Percentiles rank a stretch among this genome's conserved stretches.
Evolutionary conservation across 2,113 vertebrate species (phyloP).

Genomic region (Merops nubicus): DNA sequence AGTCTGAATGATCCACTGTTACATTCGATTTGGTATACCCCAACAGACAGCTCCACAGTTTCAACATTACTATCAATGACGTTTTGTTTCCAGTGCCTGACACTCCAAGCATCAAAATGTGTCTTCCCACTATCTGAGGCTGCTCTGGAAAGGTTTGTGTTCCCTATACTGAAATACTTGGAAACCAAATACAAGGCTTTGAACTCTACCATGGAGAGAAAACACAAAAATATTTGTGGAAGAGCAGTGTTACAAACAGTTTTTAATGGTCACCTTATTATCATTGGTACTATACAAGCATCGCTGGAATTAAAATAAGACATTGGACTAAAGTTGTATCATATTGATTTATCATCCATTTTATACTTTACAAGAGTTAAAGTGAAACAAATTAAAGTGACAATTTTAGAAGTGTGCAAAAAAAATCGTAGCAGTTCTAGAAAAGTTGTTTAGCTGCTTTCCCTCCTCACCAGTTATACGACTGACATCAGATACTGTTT

Average conservation of each 20-base stretch:
- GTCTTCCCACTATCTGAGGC: neutral
- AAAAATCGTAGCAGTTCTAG: neutral
- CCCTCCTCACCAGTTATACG: neutral
- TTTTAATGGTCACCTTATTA: neutral
- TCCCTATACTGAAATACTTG: neutral
- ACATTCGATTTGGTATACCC: fast-evolving
- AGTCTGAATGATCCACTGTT: neutral
- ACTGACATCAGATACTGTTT: neutral
- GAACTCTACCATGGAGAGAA: neutral
- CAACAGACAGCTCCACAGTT: neutral
- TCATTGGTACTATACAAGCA: neutral
- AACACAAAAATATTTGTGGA: neutral
- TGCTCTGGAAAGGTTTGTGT: neutral
- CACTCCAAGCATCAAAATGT: neutral
- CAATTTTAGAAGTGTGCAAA: neutral
- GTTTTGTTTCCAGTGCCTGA: neutral
- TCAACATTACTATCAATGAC: neutral
- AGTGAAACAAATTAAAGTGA: neutral
- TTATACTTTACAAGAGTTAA: neutral
- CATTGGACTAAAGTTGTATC: neutral
- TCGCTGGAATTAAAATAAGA: neutral
- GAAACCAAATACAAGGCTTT: neutral
- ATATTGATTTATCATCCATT: neutral
- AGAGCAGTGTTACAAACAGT: neutral
- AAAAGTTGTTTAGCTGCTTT: neutral